Base-by-base conservation (phyloP, 35 echinoderm and acorn worm species). In the Diadema setosum region DNA sequence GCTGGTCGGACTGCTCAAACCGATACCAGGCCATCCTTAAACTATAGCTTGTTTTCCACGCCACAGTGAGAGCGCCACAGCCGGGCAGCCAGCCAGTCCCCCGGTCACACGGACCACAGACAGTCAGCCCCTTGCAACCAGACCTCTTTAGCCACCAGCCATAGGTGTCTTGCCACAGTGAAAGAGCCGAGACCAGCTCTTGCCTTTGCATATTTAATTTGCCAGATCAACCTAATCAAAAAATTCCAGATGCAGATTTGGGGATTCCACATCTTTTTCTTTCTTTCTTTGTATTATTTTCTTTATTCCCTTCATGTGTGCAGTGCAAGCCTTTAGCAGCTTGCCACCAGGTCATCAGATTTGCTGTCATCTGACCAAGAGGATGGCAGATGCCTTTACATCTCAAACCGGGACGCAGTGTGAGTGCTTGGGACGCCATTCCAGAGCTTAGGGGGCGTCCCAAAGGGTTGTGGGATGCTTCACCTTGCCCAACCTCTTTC, bases 21-120 rank as follows among this genome's bases (percentile, higher is more conserved):
- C 33, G 73, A 78, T 7, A 78, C 73, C 29, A 78, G 73, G 73
- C 73, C 73, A n/a, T 78, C 73, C 44, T 78, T 78, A 78, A 25
- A 78, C 21, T 43, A 78, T 41, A 41, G 27, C 5, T 36, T 78
- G 73, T 67, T 41, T 35, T 78, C 73, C 73, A 78, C 24, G 40
- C 73, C 73, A 44, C 24, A 78, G 73, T 35, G 61, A 67, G 73
- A 78, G 35, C 73, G 34, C 73, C 73, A 78, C 73, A 36, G 69
- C 27, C 29, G 33, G 58, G 63, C 63, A 67, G 73, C 73, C 39
- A 44, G 40, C 73, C 73, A 78, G 73, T 36, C 18, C 11, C 9
- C 61, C 73, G 37, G 35, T 30, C 67, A 73, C 20, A 73, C 31
- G 39, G 67, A 78, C 73, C 73, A 43, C 73, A 42, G 73, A 36